These are phyloP conservation scores for Ptychadena robeensis DNA, from an alignment of 2,797 vertebrate species.

Conservation along the genomic window DNA sequence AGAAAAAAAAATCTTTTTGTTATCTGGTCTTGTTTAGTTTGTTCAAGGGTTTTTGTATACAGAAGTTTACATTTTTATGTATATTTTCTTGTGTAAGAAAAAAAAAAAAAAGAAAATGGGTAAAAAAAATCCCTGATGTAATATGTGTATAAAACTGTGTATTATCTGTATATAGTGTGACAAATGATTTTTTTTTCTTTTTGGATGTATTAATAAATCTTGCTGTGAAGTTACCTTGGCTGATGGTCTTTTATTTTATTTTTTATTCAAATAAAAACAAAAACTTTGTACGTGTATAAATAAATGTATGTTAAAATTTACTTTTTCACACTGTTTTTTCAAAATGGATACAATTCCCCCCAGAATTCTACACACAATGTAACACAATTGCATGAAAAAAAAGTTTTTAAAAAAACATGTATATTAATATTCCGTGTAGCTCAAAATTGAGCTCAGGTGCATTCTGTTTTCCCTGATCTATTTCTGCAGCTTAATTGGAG, in stretches of 20 bases:
- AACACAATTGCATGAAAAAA: too few relatives aligned
- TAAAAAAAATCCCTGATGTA: conserved; percentile 87
- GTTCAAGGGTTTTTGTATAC: conserved; percentile 99
- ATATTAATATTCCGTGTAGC: too few relatives aligned
- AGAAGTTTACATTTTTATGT: conserved; percentile 99
- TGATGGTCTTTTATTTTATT: not conserved
- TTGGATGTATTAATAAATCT: conserved; percentile 99
- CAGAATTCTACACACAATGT: too few relatives aligned
- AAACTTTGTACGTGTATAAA: too few relatives aligned
- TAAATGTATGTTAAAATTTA: too few relatives aligned
- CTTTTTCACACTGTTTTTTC: too few relatives aligned
- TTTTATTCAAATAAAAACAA: not conserved
- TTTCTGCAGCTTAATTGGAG: too few relatives aligned
- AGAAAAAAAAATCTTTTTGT: conserved; percentile 98
- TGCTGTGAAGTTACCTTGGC: conserved; percentile 91
- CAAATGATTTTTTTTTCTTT: conserved; percentile 95
- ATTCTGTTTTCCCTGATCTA: too few relatives aligned
- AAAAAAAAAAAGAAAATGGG: conserved; percentile 33
- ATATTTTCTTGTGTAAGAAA: conserved; percentile 99
- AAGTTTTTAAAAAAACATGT: too few relatives aligned
- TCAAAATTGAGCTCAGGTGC: too few relatives aligned
- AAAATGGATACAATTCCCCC: too few relatives aligned
- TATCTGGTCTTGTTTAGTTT: conserved; percentile 99
- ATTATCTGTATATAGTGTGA: conserved; percentile 99
- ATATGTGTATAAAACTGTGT: conserved; percentile 99